These are phyloP conservation scores for Phyto melanocephala DNA, from an alignment of 2,888 invertebrate genomes.

Conservation along the genomic window DNA sequence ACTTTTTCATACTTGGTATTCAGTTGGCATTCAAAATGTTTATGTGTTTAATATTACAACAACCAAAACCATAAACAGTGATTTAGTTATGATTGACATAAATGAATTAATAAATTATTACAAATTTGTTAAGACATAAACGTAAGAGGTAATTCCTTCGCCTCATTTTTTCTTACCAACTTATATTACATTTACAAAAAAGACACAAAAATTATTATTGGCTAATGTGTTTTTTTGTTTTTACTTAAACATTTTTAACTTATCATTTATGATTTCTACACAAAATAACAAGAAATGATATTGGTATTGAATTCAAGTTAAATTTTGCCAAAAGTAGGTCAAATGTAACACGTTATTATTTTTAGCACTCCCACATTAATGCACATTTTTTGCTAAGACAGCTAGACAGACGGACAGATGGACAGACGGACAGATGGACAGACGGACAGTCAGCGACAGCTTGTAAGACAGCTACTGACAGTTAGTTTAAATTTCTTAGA, in stretches of 20 bases:
- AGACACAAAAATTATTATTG: too few species aligned
- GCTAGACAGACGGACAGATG: too few species aligned
- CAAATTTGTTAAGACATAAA: constrained; percentile 47
- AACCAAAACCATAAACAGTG: not conserved
- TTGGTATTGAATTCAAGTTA: constrained; percentile 12
- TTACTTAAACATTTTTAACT: too few species aligned
- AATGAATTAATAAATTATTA: constrained; percentile 50
- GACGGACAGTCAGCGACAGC: constrained; percentile 5
- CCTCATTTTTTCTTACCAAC: not conserved
- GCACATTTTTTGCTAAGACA: not conserved
- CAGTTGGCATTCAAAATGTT: constrained; percentile 20
- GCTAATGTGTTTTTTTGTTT: too few species aligned
- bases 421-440: constrained; percentile 9
- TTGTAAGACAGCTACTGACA: constrained; percentile 26
- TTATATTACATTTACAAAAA: not conserved
- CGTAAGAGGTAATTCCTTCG: constrained; percentile 27
- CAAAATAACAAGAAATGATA: constrained; percentile 22
- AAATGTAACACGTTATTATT: constrained; percentile 61
- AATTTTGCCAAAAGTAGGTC: constrained; percentile 49
- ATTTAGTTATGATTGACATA: constrained; percentile 53
- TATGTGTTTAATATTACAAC: constrained; percentile 8
- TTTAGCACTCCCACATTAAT: constrained; percentile 61
- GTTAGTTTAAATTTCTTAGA: constrained; percentile 12
- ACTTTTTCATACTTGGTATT: not conserved
- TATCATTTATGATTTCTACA: constrained; percentile 38